Conservation (phyloP, 2,797 vertebrate species). For the Smutsia temminckii region DNA sequence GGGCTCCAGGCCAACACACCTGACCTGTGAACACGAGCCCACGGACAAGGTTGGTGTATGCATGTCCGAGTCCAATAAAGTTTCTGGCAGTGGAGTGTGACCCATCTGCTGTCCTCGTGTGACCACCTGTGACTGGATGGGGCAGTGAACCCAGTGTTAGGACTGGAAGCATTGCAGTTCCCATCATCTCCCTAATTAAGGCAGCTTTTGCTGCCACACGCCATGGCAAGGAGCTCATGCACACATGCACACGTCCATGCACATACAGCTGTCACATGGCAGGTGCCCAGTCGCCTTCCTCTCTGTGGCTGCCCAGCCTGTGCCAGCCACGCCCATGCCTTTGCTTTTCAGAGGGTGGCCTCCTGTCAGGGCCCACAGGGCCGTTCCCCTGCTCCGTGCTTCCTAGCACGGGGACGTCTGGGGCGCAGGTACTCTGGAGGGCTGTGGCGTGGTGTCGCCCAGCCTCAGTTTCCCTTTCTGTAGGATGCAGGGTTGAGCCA, state of each 20-base stretch:
- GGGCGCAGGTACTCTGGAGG: background rate
- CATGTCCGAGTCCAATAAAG: background rate
- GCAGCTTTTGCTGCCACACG: fast-evolving
- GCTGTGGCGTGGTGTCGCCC: fast-evolving
- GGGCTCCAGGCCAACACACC: background rate
- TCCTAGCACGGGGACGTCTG: background rate
- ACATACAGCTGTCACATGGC: background rate
- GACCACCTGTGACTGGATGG: no score
- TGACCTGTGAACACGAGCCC: background rate
- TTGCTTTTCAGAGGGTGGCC: background rate
- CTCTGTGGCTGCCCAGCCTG: background rate
- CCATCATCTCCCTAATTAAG: background rate
- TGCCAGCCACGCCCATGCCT: no score
- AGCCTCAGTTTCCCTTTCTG: background rate
- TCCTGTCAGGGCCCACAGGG: background rate
- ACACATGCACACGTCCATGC: fast-evolving
- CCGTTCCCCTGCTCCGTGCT: background rate
- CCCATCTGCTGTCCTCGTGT: background rate
- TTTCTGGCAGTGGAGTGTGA: background rate
- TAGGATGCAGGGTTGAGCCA: no score
- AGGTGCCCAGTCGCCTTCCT: no score
- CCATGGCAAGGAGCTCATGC: fast-evolving
- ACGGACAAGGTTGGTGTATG: background rate
- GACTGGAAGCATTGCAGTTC: background rate
- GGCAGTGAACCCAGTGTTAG: fast-evolving